These are phyloP conservation scores for Musca vetustissima DNA, from an alignment of 1,140 invertebrate species.

Conservation along the genomic window DNA sequence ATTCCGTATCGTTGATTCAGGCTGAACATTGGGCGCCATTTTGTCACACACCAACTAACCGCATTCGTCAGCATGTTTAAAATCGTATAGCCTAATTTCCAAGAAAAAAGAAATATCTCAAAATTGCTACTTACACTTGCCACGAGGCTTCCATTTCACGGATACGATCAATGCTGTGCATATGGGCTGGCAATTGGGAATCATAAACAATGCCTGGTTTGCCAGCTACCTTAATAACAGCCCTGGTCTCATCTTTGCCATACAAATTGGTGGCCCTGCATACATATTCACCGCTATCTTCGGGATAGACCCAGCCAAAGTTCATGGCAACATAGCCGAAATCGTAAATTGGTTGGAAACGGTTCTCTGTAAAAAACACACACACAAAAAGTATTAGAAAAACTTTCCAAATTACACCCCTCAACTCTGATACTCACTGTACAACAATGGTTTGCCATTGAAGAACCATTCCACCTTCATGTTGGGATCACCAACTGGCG, in stretches of 20 bases:
- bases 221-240: conserved; percentile 79
- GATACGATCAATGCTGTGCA: conserved; percentile 94
- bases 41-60: no score
- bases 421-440: conserved; percentile 67
- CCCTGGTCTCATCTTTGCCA: conserved; percentile 85
- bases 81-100: no score
- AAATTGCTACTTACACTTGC: conserved; percentile 76
- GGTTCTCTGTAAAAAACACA: conserved; percentile 68
- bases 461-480: conserved; percentile 98
- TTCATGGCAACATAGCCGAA: conserved; percentile 96
- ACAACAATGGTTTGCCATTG: conserved; percentile 84
- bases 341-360: conserved; percentile 91
- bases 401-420: background rate
- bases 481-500: conserved; percentile 92
- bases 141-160: conserved; percentile 94
- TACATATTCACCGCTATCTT: conserved; percentile 87
- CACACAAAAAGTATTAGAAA: background rate
- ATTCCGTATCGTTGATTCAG: no score
- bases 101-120: no score
- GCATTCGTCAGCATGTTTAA: no score
- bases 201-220: conserved; percentile 91
- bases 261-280: conserved; percentile 90
- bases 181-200: conserved; percentile 88
- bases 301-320: conserved; percentile 92
- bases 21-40: no score